Percentiles rank a stretch among this genome's conserved stretches.
Evolutionary conservation across 2,888 invertebrate genomes (phyloP).

Genomic region (Homarus gammarus): DNA sequence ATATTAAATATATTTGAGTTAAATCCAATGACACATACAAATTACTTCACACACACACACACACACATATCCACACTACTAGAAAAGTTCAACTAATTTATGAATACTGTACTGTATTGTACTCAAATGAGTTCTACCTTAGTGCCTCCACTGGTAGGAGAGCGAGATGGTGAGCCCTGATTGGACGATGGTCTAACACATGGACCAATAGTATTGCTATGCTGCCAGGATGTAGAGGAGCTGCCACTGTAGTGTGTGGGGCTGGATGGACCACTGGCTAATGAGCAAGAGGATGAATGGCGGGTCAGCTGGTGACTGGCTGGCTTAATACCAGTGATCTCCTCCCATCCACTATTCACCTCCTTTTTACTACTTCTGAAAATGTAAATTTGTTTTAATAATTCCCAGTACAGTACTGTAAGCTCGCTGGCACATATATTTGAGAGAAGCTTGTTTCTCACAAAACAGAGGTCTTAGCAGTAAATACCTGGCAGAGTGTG

Average conservation of each 20-base stretch:
- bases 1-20: too few relatives aligned
- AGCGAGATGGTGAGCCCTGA: slow-evolving; percentile 17
- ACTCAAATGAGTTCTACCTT: not conserved
- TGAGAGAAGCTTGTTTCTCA: not conserved
- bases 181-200: slow-evolving; percentile 27
- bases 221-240: slow-evolving; percentile 42
- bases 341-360: slow-evolving; percentile 52
- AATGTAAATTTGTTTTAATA: not conserved
- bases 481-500: slow-evolving; percentile 51
- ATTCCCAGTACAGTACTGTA: too few relatives aligned
- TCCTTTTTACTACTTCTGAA: slow-evolving; percentile 35
- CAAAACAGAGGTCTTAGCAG: too few relatives aligned
- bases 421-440: not conserved
- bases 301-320: slow-evolving; percentile 76
- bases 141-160: not conserved
- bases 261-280: slow-evolving; percentile 74
- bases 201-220: not conserved
- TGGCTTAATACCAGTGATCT: slow-evolving; percentile 75
- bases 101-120: too few relatives aligned
- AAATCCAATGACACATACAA: too few relatives aligned
- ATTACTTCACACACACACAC: too few relatives aligned
- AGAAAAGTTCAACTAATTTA: not conserved
- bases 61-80: not conserved
- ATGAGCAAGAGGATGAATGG: slow-evolving; percentile 76
- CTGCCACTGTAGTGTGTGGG: slow-evolving; percentile 63